Evolutionary conservation across 2,888 invertebrate genomes (phyloP).

Genomic region (Epistrophe grossulariae): DNA sequence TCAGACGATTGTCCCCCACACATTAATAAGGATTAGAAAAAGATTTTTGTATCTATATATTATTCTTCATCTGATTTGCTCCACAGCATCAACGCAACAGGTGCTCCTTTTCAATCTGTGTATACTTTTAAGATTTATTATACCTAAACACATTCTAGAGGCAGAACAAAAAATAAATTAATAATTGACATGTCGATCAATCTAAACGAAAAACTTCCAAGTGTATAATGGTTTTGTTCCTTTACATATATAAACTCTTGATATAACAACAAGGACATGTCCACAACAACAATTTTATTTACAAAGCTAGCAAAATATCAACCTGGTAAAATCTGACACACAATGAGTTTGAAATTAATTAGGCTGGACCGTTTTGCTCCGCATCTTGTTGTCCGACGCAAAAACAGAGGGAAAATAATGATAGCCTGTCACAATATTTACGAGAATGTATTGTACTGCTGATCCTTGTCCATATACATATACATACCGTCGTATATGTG

Average conservation of each 20-base stretch:
- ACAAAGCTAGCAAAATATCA: neutral
- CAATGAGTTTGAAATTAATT: conserved; percentile 29
- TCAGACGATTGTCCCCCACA: too few species aligned
- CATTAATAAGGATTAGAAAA: neutral
- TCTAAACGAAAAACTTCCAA: conserved; percentile 8
- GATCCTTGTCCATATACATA: neutral
- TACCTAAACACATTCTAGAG: neutral
- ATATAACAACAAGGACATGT: conserved; percentile 6
- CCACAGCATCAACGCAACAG: conserved; percentile 2
- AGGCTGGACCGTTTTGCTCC: conserved; percentile 4
- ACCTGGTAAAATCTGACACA: neutral
- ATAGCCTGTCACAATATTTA: conserved; percentile 34
- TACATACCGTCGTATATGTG: neutral
- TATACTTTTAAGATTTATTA: conserved; percentile 26
- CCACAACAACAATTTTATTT: neutral
- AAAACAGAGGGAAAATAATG: conserved; percentile 22
- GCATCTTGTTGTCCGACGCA: neutral
- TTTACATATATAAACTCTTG: neutral
- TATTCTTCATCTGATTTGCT: conserved; percentile 6
- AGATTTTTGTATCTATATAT: neutral
- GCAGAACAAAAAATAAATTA: conserved; percentile 8
- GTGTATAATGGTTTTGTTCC: neutral
- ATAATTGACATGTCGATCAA: conserved; percentile 28
- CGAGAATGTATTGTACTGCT: neutral
- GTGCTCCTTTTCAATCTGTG: conserved; percentile 8